A percentile compares a stretch with the other conserved stretches of the same genome.
Evolutionary conservation across 2,888 invertebrate species (phyloP).

Genomic region (Linnaemya tessellans): DNA sequence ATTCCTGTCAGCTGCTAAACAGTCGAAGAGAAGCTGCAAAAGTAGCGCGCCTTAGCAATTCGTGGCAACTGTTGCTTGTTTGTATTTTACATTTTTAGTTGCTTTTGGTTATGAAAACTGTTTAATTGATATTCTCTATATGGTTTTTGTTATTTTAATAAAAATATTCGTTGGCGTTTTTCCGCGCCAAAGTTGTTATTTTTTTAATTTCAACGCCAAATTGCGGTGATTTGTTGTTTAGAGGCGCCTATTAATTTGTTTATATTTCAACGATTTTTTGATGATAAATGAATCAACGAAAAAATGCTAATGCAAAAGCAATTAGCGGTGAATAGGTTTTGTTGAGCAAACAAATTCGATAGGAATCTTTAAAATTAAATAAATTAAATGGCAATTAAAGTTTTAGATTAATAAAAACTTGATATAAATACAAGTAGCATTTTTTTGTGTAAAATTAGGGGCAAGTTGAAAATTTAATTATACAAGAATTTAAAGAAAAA

Average conservation of each 20-base stretch:
- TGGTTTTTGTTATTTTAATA: conserved; percentile 27
- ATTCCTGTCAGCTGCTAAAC: no score
- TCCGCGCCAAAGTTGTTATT: conserved; percentile 4
- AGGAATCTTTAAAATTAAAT: conserved; percentile 16
- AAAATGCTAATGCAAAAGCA: conserved; percentile 4
- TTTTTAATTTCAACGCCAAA: conserved; percentile 32
- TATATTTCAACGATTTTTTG: conserved; percentile 12
- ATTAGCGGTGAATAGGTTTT: not conserved
- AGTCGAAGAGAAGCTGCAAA: no score
- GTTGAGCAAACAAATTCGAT: conserved; percentile 31
- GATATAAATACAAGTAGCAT: not conserved
- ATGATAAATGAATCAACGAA: conserved; percentile 9
- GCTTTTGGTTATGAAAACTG: conserved; percentile 7
- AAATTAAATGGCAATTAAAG: conserved; percentile 8
- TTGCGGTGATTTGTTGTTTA: conserved; percentile 46
- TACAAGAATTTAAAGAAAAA: no score
- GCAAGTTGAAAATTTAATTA: no score
- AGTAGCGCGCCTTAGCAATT: conserved; percentile 24
- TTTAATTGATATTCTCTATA: conserved; percentile 50
- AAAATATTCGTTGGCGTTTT: conserved; percentile 36
- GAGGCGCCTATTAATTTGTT: conserved; percentile 52
- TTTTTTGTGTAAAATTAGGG: not conserved
- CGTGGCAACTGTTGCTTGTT: conserved; percentile 16
- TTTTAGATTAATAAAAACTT: not conserved
- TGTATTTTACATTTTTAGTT: conserved; percentile 14